A percentile compares a stretch with the other conserved stretches of the same genome.
These are phyloP conservation scores for Lithobates pipiens DNA, from an alignment of 2,797 vertebrate genomes.

Conservation along the genomic window DNA sequence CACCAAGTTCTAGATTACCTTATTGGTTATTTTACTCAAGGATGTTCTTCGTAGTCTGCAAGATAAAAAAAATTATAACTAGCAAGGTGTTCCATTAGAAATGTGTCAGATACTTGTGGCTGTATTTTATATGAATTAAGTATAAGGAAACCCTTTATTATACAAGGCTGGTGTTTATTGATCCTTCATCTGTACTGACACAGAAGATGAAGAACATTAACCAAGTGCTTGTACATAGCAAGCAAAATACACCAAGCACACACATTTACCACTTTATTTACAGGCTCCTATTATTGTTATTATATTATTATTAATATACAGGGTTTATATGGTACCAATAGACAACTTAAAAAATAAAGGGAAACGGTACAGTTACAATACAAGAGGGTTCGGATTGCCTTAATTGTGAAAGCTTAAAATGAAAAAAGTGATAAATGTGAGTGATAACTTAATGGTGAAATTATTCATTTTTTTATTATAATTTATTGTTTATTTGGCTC, in stretches of 20 bases:
- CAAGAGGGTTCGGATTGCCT: too few relatives aligned
- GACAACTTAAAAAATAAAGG: too few relatives aligned
- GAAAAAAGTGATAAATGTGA: too few relatives aligned
- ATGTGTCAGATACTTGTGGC: background rate
- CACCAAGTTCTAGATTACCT: background rate
- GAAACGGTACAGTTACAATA: too few relatives aligned
- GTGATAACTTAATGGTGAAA: too few relatives aligned
- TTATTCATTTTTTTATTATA: too few relatives aligned
- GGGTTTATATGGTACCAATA: too few relatives aligned
- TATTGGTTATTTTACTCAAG: background rate
- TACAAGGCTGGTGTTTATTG: background rate
- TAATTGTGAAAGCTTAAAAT: too few relatives aligned
- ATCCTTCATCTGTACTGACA: background rate
- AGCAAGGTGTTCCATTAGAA: background rate
- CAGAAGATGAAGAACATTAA: background rate
- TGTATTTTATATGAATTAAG: background rate
- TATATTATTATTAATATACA: too few relatives aligned
- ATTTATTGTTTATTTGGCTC: too few relatives aligned
- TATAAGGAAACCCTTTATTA: background rate
- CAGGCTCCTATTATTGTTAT: background rate
- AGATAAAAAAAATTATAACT: background rate
- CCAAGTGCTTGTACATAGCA: background rate
- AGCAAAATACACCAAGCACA: too few relatives aligned
- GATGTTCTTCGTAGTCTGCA: background rate
- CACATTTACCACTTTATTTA: background rate